Percentiles rank a stretch among this genome's conserved stretches.
Evolutionary conservation across 30 jellyfish, hydroid and myxozoan species (phyloP).

Genomic region (Clytia hemisphaerica): DNA sequence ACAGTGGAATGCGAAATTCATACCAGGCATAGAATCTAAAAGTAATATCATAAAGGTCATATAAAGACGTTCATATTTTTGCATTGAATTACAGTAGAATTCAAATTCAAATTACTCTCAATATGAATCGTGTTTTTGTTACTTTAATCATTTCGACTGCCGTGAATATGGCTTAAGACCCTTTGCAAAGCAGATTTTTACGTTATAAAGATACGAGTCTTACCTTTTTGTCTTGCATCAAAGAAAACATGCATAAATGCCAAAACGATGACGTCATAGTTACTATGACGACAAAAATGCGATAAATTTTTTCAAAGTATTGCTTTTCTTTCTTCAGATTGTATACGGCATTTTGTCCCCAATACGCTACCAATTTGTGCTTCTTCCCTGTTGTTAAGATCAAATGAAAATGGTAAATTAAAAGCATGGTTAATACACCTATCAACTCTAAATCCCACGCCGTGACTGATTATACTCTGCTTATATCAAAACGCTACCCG

Average conservation of each 20-base stretch:
- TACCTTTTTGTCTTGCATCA: conserved; percentile 57
- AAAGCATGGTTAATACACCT: too few species aligned
- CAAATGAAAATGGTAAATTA: too few species aligned
- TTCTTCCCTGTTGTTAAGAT: conserved; percentile 24
- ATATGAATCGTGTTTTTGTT: too few species aligned
- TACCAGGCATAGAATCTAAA: conserved; percentile 43
- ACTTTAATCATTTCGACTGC: too few species aligned
- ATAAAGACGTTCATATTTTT: too few species aligned
- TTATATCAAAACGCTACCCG: too few species aligned
- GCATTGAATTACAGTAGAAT: too few species aligned
- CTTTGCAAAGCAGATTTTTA: not conserved
- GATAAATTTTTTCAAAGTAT: conserved; percentile 39
- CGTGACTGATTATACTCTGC: too few species aligned
- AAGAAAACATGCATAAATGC: conserved; percentile 56
- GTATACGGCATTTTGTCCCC: conserved; percentile 65
- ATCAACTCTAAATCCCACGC: too few species aligned
- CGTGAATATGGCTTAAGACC: too few species aligned
- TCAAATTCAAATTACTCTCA: too few species aligned
- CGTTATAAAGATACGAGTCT: not conserved
- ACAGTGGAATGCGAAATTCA: conserved; percentile 58
- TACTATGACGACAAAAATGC: conserved; percentile 34
- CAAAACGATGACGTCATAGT: conserved; percentile 44
- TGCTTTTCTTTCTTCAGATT: conserved; percentile 25
- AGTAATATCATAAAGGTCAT: too few species aligned
- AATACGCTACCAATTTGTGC: conserved; percentile 45